Conservation (phyloP, 2,113 vertebrate genomes). For the Paralichthys olivaceus region DNA sequence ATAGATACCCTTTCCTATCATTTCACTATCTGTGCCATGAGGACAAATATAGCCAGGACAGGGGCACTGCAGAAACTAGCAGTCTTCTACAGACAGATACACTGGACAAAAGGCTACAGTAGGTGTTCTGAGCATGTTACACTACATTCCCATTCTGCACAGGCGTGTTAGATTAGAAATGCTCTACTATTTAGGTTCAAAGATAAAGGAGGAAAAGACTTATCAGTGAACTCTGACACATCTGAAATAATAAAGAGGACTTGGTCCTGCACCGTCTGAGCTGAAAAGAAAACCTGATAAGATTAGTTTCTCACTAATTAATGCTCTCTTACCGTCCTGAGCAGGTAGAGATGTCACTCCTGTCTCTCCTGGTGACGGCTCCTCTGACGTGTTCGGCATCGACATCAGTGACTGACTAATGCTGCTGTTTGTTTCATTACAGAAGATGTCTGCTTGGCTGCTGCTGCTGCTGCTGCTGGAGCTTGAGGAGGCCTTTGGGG, state of each 20-base stretch:
- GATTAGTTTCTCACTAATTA: background rate
- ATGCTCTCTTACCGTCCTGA: slow-evolving; percentile 88
- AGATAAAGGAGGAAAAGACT: background rate
- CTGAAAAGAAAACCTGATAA: background rate
- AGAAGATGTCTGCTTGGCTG: slow-evolving; percentile 95
- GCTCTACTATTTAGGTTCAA: background rate
- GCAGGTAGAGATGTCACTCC: slow-evolving; percentile 89
- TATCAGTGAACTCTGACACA: background rate
- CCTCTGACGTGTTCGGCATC: slow-evolving; percentile 87
- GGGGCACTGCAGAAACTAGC: slow-evolving; percentile 37
- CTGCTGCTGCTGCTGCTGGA: slow-evolving; percentile 90
- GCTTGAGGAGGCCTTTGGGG: slow-evolving; percentile 91
- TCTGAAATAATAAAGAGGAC: background rate
- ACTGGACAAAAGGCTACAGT: slow-evolving; percentile 16
- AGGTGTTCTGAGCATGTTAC: background rate
- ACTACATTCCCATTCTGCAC: background rate
- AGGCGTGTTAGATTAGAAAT: background rate
- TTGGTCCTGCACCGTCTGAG: background rate
- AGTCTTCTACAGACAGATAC: slow-evolving; percentile 26
- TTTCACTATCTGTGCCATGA: slow-evolving; percentile 64
- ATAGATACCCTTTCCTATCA: slow-evolving; percentile 65
- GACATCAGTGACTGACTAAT: slow-evolving; percentile 90
- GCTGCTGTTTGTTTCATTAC: slow-evolving; percentile 91
- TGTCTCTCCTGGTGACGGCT: slow-evolving; percentile 87
- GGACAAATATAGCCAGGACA: slow-evolving; percentile 70